Evolutionary conservation across 2,113 vertebrate genomes (phyloP).

Genomic region (Caracal caracal): DNA sequence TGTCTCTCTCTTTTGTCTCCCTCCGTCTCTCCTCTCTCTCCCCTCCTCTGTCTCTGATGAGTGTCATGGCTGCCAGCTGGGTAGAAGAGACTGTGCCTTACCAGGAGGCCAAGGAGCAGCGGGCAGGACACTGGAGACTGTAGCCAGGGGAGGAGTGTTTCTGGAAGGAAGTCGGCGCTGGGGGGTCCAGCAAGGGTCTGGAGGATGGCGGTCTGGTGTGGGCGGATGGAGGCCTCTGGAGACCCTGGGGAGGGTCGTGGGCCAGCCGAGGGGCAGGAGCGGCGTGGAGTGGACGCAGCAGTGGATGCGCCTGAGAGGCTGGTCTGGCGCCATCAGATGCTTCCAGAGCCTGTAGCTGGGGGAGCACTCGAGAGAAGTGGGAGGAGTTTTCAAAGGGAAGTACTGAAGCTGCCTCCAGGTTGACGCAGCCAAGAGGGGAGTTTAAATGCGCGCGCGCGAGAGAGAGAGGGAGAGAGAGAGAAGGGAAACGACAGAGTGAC

Average conservation of each 20-base stretch:
- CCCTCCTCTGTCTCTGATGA: background rate
- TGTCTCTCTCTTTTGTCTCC: background rate
- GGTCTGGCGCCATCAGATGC: too few species aligned
- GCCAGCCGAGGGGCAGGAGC: accelerated
- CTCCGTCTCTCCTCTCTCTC: background rate
- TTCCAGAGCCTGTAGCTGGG: background rate
- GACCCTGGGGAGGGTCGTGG: accelerated
- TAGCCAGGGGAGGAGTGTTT: background rate
- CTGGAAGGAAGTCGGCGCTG: accelerated
- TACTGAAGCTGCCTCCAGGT: accelerated
- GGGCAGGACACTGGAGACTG: accelerated
- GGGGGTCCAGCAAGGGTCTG: background rate
- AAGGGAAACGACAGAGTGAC: too few species aligned
- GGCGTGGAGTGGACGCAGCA: accelerated
- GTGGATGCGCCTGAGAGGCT: too few species aligned
- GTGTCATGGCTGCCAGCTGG: too few species aligned
- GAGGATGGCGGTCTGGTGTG: accelerated
- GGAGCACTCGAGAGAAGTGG: background rate
- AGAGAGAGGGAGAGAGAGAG: too few species aligned
- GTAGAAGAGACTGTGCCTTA: background rate
- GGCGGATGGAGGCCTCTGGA: too few species aligned
- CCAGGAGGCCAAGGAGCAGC: too few species aligned
- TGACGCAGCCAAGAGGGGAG: background rate
- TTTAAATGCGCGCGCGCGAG: background rate
- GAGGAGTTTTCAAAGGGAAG: background rate